Base-by-base conservation (phyloP, 1,140 invertebrate genomes). In the Latrodectus geometricus region DNA sequence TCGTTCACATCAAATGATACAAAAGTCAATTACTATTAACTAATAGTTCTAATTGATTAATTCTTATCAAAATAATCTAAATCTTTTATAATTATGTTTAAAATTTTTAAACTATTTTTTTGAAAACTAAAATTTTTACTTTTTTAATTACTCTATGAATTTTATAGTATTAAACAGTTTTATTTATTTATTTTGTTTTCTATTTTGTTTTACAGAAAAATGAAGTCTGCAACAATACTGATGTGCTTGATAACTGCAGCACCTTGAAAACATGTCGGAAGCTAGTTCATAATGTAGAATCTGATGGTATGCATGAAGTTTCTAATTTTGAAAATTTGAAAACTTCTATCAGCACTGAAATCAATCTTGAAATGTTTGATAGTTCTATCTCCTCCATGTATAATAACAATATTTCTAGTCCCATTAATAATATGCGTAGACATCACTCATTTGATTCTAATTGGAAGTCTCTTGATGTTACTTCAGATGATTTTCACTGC, bases 381-480 rank as follows among this genome's bases (percentile, higher is more conserved):
- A 35, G 66, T 52, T 80, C 52, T 35, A 17, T 77, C n/a, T 12
- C 54, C 17, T 65, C 48, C 20, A 23, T 8, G 9, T 35, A 65
- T 15, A 52, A 52, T 70, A 35, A 35, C 5, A 35, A 35, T 35
- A 35, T 35, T 35, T 35, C 35, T 35, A 35, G 5, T 35, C 35
- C 35, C 5, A 35, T 35, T 3, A 35, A 82, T 70, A 54, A 82
- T 70, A 54, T 82, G 15, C 78, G 77, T 49, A 73, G 74, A 56
- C 82, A 70, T 76, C 79, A 87, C 70, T 87, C 78, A 15, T 50
- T 82, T 69, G 82, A 82, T 15, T 82, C 73, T 48, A 87, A 61
- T 35, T 35, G 35, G 35, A 35, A 35, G 5, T 35, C 35, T 35
- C 35, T 35, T 35, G 35, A 35, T 35, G 5, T 35, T 35, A 35